Percentiles rank a stretch among this genome's conserved stretches.
phyloP scores from a whole-genome alignment of 2,888 invertebrate species.

The Sarcophaga caerulescens region DNA sequence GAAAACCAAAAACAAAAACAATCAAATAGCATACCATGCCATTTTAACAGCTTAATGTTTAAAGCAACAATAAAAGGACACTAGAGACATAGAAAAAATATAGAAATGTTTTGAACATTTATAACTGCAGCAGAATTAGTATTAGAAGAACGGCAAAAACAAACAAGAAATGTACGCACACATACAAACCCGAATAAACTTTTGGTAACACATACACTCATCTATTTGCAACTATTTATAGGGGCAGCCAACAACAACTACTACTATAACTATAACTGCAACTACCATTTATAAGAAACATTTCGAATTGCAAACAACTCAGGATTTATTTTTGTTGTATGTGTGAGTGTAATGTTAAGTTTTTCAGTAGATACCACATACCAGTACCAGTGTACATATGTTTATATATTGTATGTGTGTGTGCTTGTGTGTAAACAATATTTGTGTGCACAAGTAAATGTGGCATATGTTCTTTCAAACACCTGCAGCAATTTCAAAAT shows the following conservation, averaged over 20 bases:
- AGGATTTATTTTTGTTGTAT: conserved; percentile 59
- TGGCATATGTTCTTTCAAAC: conserved; percentile 67
- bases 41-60: conserved; percentile 69
- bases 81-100: conserved; percentile 42
- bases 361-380: background rate
- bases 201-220: too few species aligned
- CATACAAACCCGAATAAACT: background rate
- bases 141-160: background rate
- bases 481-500: conserved; percentile 69
- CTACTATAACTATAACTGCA: conserved; percentile 2
- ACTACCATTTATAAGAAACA: conserved; percentile 59
- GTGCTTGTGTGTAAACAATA: background rate
- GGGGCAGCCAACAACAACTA: conserved; percentile 38
- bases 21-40: conserved; percentile 56
- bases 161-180: conserved; percentile 1
- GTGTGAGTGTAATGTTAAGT: conserved; percentile 18
- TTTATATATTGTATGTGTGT: background rate
- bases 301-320: conserved; percentile 56
- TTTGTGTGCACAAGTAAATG: conserved; percentile 54
- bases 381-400: background rate
- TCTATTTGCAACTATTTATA: conserved; percentile 9
- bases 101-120: conserved; percentile 55
- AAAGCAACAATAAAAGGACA: conserved; percentile 55
- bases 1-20: conserved; percentile 46
- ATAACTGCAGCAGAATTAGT: conserved; percentile 58